Percentiles rank a stretch among this genome's conserved stretches.
phyloP scores from a whole-genome alignment of 2,113 vertebrate genomes.

The Oncorhynchus mykiss region DNA sequence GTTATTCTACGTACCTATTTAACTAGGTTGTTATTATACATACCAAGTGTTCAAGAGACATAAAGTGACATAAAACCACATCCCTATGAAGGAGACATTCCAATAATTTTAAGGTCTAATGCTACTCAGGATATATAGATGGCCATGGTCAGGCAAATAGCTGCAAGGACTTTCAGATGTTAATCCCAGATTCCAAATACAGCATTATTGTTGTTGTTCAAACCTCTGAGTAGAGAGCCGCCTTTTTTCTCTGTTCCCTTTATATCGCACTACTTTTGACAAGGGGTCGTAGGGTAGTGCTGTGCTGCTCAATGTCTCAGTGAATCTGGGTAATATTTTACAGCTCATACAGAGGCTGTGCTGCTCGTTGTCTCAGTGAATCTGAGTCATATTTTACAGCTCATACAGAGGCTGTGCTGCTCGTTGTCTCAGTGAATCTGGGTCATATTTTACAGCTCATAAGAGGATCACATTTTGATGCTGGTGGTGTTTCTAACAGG shows the following conservation, averaged over 20 bases:
- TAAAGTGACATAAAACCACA: too few species aligned
- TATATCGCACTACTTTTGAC: too few species aligned
- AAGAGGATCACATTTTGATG: constrained; percentile 46
- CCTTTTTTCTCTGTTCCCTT: too few species aligned
- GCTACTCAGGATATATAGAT: too few species aligned
- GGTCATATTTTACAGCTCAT: not conserved
- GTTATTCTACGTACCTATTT: too few species aligned
- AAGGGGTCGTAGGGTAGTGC: not conserved
- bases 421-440: not conserved
- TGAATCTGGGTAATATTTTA: not conserved
- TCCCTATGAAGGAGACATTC: too few species aligned
- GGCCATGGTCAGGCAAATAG: not conserved
- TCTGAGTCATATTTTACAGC: not conserved
- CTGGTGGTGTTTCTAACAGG: constrained; percentile 18
- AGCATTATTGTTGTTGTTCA: not conserved
- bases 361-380: constrained; percentile 1
- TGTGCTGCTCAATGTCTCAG: not conserved
- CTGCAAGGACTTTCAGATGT: not conserved
- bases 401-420: not conserved
- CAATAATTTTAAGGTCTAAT: not conserved
- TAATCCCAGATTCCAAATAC: not conserved
- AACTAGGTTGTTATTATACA: too few species aligned
- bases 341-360: not conserved
- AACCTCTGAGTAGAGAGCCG: too few species aligned
- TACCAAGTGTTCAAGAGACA: too few species aligned